A percentile compares a stretch with the other conserved stretches of the same genome.
Conservation (phyloP, 2,888 invertebrate genomes). For the Boloria selene region DNA sequence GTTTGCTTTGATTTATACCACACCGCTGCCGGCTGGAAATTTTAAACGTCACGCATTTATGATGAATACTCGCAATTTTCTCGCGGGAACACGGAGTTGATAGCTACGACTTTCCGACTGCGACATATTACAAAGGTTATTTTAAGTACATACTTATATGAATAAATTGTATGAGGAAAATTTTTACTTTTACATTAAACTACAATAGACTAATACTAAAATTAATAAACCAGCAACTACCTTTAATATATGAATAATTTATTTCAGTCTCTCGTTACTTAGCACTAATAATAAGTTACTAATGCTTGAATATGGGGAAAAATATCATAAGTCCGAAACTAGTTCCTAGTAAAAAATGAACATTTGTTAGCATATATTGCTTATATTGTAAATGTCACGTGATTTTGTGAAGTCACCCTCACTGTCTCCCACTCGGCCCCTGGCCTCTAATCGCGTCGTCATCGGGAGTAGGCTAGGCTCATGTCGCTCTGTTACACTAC, state of each 20-base stretch:
- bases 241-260: too few relatives aligned
- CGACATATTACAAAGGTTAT: slow-evolving; percentile 44
- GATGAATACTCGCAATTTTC: slow-evolving; percentile 80
- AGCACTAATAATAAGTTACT: too few relatives aligned
- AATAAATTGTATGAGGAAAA: slow-evolving; percentile 25
- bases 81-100: slow-evolving; percentile 64
- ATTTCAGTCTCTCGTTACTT: too few relatives aligned
- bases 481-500: slow-evolving; percentile 65
- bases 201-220: too few relatives aligned
- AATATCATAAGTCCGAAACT: too few relatives aligned
- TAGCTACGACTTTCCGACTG: slow-evolving; percentile 55
- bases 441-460: slow-evolving; percentile 68
- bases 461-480: slow-evolving; percentile 59
- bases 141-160: slow-evolving; percentile 30
- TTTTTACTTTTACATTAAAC: neutral
- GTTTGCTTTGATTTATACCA: slow-evolving; percentile 73
- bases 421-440: slow-evolving; percentile 42
- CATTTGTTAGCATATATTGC: neutral
- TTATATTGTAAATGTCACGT: slow-evolving; percentile 5
- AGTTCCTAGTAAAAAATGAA: neutral
- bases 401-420: slow-evolving; percentile 36
- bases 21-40: slow-evolving; percentile 65
- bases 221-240: too few relatives aligned
- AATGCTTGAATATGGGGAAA: too few relatives aligned
- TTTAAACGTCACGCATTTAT: slow-evolving; percentile 79